These are phyloP conservation scores for Mesaphorura yosii DNA, from an alignment of 1,140 invertebrate genomes.

Conservation along the genomic window DNA sequence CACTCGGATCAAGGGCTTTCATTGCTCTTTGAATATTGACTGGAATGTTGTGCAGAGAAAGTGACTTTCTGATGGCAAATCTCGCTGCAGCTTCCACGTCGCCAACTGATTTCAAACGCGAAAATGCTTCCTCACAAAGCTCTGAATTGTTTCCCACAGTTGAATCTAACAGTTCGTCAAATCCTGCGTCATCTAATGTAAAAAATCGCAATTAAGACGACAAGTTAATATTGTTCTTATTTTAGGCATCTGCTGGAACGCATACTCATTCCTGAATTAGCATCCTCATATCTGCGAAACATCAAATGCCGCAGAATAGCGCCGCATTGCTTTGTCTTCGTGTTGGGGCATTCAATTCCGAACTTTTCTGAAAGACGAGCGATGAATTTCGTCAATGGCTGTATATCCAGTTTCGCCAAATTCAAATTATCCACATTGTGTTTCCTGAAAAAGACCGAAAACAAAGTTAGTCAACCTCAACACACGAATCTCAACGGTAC, in stretches of 20 bases:
- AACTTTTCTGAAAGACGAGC: conserved; percentile 48
- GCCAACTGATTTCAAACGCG: conserved; percentile 40
- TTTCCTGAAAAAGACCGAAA: conserved; percentile 36
- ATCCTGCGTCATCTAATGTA: conserved; percentile 44
- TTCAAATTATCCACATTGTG: conserved; percentile 48
- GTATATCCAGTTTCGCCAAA: conserved; percentile 44
- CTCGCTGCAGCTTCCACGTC: conserved; percentile 47
- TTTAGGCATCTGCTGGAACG: too few relatives aligned
- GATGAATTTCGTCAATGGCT: conserved; percentile 50
- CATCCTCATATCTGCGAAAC: conserved; percentile 49
- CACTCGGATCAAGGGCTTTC: conserved; percentile 1
- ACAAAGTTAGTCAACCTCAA: too few relatives aligned
- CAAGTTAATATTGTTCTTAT: too few relatives aligned
- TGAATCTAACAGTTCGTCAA: conserved; percentile 55
- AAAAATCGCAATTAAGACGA: conserved; percentile 4
- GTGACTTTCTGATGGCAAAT: conserved; percentile 48
- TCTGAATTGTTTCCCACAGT: conserved; percentile 43
- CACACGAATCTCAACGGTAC: too few relatives aligned
- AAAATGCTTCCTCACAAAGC: conserved; percentile 45
- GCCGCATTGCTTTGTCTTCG: conserved; percentile 48
- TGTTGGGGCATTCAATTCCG: conserved; percentile 50
- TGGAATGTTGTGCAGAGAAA: conserved; percentile 46
- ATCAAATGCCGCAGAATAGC: conserved; percentile 54
- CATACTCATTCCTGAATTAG: too few relatives aligned
- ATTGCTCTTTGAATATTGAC: conserved; percentile 37